Evolutionary conservation across 2,888 invertebrate species (phyloP).

Genomic region (Sphaerophoria taeniata): DNA sequence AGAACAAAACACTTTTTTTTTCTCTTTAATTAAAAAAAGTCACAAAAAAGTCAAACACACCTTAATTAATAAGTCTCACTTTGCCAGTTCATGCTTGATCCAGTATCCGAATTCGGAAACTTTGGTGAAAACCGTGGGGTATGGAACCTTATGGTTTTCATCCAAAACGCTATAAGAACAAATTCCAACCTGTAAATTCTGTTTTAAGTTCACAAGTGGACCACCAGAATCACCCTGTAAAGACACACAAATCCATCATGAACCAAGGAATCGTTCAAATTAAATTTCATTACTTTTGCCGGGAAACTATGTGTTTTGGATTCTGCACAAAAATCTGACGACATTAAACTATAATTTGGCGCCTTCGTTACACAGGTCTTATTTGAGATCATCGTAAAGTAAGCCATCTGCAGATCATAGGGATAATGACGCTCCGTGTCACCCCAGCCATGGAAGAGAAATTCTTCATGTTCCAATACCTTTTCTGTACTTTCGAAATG

Average conservation of each 20-base stretch:
- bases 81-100: constrained; percentile 75
- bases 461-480: constrained; percentile 78
- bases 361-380: constrained; percentile 77
- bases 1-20: constrained; percentile 39
- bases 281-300: constrained; percentile 75
- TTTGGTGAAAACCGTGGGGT: constrained; percentile 81
- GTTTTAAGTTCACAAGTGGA: constrained; percentile 78
- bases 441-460: constrained; percentile 81
- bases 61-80: neutral
- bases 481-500: constrained; percentile 77
- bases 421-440: constrained; percentile 77
- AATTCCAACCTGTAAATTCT: constrained; percentile 79
- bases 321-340: constrained; percentile 80
- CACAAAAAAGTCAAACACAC: constrained; percentile 43
- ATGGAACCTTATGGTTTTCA: neutral
- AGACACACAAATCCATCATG: neutral
- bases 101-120: constrained; percentile 80
- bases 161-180: constrained; percentile 80
- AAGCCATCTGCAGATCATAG: constrained; percentile 78
- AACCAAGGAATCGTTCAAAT: neutral
- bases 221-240: constrained; percentile 82
- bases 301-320: constrained; percentile 78
- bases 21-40: constrained; percentile 62
- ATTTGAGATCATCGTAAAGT: constrained; percentile 80
- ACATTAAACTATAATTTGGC: constrained; percentile 75